Conservation (phyloP, 1,140 invertebrate species). For the Drosophila kanapiae region DNA sequence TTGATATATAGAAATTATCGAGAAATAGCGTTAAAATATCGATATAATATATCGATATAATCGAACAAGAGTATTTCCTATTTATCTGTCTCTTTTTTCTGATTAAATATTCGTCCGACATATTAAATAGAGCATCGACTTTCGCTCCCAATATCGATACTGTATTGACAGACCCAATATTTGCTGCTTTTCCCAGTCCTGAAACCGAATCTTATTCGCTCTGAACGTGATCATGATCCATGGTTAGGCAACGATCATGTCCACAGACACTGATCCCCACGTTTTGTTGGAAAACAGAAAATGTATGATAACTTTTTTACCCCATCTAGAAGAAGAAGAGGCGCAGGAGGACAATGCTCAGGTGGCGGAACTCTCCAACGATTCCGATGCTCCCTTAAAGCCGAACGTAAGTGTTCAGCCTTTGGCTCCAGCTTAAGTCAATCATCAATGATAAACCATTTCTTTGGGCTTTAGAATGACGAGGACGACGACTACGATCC, state of each 20-base stretch:
- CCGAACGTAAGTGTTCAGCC: conserved; percentile 70
- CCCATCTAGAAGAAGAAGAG: conserved; percentile 77
- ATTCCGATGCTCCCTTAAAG: conserved; percentile 81
- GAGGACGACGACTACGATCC: conserved; percentile 95
- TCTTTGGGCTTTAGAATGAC: conserved; percentile 86
- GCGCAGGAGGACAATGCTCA: conserved; percentile 76
- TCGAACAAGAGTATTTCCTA: no score
- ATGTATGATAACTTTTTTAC: neutral
- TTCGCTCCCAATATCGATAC: neutral
- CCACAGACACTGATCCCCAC: neutral
- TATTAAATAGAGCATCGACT: neutral
- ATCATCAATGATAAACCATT: neutral
- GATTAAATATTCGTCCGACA: no score
- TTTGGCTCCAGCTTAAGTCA: neutral
- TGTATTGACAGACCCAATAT: neutral
- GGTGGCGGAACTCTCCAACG: conserved; percentile 79
- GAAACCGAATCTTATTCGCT: neutral
- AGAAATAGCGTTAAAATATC: no score
- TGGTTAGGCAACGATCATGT: conserved; percentile 15
- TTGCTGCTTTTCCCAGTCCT: neutral
- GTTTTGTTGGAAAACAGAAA: neutral
- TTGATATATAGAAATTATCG: no score
- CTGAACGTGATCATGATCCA: conserved; percentile 41
- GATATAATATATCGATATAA: no score
- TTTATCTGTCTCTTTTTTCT: no score